Evolutionary conservation across 2,797 vertebrate genomes (phyloP).

Genomic region (Chrysocyon brachyurus): DNA sequence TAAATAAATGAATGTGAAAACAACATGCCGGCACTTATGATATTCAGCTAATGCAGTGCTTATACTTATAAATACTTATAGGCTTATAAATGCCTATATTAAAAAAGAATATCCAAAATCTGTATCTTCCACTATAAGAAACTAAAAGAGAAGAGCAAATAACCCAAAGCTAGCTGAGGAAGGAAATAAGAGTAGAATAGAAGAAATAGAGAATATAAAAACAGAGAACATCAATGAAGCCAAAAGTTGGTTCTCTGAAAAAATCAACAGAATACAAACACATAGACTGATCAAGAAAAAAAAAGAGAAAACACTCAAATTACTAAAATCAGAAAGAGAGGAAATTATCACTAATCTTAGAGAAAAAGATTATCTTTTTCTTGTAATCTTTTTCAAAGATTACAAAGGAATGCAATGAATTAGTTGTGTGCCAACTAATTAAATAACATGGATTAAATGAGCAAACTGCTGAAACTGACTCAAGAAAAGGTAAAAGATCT

Average conservation of each 20-base stretch:
- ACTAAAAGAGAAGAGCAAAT: not conserved
- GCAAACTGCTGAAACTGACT: not conserved
- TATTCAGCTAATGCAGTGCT: not conserved
- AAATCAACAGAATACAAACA: not conserved
- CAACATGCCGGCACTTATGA: not conserved
- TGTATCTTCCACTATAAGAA: not conserved
- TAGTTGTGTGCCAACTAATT: not conserved
- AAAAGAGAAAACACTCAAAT: not conserved
- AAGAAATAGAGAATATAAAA: not conserved
- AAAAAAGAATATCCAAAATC: not conserved
- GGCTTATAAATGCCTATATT: not conserved
- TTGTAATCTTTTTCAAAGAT: not conserved
- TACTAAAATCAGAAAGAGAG: not conserved
- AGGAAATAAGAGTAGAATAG: not conserved
- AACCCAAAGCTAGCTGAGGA: not conserved
- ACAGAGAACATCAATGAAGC: not conserved
- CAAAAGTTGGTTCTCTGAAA: not conserved
- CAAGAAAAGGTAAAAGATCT: constrained; percentile 1
- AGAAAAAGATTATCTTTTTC: not conserved
- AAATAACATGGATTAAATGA: not conserved
- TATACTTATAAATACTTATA: no score
- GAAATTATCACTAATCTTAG: not conserved
- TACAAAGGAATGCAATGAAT: not conserved
- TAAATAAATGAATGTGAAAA: constrained; percentile 5
- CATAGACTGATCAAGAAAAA: not conserved